phyloP scores from a whole-genome alignment of 30 jellyfish, hydroid and myxozoan genomes.

The Rhopilema esculentum region DNA sequence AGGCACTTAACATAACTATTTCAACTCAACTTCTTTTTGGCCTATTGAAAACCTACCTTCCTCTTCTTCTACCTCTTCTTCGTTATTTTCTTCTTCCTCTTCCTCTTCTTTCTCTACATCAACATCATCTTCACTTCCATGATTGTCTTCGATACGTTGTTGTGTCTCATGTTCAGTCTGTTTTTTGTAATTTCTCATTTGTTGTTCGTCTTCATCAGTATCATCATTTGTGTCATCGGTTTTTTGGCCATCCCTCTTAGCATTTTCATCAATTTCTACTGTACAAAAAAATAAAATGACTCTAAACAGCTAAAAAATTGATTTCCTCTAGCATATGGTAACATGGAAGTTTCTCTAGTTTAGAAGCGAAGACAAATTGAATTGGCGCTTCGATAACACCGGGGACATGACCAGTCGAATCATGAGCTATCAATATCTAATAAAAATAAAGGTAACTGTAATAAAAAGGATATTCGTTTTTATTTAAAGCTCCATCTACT shows the following conservation, averaged over 20 bases:
- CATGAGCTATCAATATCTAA: too few species aligned
- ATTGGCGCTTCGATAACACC: too few species aligned
- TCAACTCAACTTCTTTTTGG: background rate
- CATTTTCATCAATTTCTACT: conserved; percentile 30
- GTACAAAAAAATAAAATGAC: background rate
- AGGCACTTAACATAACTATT: too few species aligned
- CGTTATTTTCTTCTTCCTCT: conserved; percentile 16
- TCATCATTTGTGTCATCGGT: conserved; percentile 13
- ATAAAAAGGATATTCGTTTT: too few species aligned
- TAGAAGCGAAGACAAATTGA: too few species aligned
- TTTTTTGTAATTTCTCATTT: background rate
- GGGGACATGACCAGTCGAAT: too few species aligned
- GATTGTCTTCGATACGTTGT: conserved; percentile 1
- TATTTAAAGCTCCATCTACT: too few species aligned
- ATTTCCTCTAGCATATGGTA: background rate
- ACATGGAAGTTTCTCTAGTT: too few species aligned
- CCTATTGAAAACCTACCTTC: background rate
- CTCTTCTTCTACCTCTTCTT: background rate
- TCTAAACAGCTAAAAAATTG: too few species aligned
- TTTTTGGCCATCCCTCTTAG: conserved; percentile 12
- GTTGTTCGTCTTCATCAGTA: conserved; percentile 21
- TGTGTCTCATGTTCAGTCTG: conserved; percentile 1
- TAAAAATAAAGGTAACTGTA: too few species aligned
- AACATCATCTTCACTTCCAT: conserved; percentile 8
- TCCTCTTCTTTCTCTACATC: background rate